A percentile compares a stretch with the other conserved stretches of the same genome.
Conservation (phyloP, 2,888 invertebrate species). For the Ophioninae sp. region DNA sequence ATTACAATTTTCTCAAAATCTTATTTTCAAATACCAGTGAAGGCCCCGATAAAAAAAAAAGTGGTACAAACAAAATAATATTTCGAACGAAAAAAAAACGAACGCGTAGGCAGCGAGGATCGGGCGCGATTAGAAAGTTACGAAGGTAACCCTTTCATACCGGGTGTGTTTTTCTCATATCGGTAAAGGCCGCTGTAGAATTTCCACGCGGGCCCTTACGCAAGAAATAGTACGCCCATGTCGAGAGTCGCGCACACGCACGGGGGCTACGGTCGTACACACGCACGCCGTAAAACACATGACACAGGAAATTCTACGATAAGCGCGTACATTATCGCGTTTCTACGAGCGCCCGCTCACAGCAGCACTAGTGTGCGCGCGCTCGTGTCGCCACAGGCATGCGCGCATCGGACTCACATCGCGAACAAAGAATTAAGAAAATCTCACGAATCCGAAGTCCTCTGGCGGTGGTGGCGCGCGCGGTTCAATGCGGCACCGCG, state of each 20-base stretch:
- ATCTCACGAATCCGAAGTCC: conserved; percentile 63
- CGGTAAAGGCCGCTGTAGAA: conserved; percentile 28
- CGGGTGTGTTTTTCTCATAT: not conserved
- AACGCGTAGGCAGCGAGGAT: not conserved
- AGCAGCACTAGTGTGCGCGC: not conserved
- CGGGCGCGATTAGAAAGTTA: conserved; percentile 47
- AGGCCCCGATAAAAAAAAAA: not conserved
- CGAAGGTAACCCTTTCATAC: conserved; percentile 7
- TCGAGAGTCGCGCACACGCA: not conserved
- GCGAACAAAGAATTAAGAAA: conserved; percentile 72
- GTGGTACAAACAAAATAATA: not conserved
- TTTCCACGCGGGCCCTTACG: conserved; percentile 48
- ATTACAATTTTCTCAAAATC: not conserved
- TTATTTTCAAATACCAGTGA: not conserved
- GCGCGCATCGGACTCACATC: conserved; percentile 32
- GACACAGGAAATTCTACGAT: conserved; percentile 23
- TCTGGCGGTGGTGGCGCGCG: conserved; percentile 6
- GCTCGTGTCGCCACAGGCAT: not conserved
- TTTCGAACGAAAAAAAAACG: not conserved
- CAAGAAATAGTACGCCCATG: conserved; percentile 45
- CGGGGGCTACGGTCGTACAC: not conserved
- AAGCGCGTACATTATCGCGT: conserved; percentile 19
- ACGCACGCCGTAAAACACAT: conserved; percentile 6
- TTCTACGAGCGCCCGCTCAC: not conserved
- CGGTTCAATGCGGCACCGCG: conserved; percentile 68